Evolutionary conservation across 2,797 vertebrate genomes (phyloP).

Genomic region (Masticophis lateralis): DNA sequence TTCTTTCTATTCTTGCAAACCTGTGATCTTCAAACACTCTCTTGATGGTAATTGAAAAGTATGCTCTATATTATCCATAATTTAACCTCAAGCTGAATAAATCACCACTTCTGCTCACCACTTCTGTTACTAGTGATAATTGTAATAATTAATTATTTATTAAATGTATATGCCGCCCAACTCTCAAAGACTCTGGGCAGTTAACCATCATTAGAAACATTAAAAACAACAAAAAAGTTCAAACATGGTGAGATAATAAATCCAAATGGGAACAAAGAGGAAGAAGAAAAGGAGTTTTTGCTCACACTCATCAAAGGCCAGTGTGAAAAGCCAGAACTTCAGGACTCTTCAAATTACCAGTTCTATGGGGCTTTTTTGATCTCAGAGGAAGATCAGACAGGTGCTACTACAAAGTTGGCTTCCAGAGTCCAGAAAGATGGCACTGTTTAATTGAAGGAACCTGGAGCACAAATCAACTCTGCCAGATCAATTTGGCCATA

Average conservation of each 20-base stretch:
- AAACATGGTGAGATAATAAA: not conserved
- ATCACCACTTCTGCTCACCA: conserved; percentile 21
- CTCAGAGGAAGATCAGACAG: not conserved
- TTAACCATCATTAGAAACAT: not conserved
- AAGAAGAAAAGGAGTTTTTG: not conserved
- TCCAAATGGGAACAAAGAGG: not conserved
- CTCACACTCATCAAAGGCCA: not conserved
- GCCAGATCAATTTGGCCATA: not conserved
- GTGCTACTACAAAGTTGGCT: not conserved
- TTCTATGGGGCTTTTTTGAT: not conserved
- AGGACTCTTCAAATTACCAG: not conserved
- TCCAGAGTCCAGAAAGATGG: not conserved
- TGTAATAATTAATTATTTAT: not conserved
- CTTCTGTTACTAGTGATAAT: conserved; percentile 26
- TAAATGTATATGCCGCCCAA: not conserved
- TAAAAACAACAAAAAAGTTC: not conserved
- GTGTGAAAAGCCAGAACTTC: not conserved
- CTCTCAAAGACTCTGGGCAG: not conserved
- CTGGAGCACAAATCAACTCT: not conserved
- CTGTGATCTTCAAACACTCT: not conserved
- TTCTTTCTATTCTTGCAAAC: not conserved
- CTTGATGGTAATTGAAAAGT: not conserved
- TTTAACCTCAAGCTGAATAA: conserved; percentile 15
- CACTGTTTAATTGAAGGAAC: not conserved
- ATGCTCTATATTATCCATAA: not conserved